Evolutionary conservation across 2,113 vertebrate genomes (phyloP), one percentile per base, ranked within the genome.

Genomic region (Dicerorhinus sumatrensis): DNA sequence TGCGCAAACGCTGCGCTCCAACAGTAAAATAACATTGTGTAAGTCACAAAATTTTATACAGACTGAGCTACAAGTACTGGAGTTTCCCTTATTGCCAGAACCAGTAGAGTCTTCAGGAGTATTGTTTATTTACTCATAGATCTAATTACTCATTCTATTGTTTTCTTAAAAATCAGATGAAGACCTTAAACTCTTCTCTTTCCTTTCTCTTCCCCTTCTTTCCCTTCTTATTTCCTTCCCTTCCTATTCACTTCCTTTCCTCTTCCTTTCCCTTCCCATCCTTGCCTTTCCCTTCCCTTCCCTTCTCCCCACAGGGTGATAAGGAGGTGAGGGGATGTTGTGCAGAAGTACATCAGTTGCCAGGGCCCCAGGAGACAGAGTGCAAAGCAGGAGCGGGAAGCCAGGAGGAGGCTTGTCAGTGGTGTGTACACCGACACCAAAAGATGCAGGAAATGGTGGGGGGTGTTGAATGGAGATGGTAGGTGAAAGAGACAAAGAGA

Each of bases 381-480:
- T 27, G n/a, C 42, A 58, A 54, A 77, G 58, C 20, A n/a, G 4
- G 11, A 72, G 8, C 27, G 9, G 39, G 62, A 39, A 63, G 11
- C 10, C 56, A 21, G 0, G 8, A 70, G 13, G 27, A 83, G 29
- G 48, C 11, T 63, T 11, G 36, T 58, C 27, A 21, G 62, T 10
- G 21, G 27, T 6, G 48, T 25, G 33, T 20, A 2, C n/a, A 2
- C 23, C 11, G 58, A n/a, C 23, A 18, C 56, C 33, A 6, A 77
- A 72, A 42, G 29, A 48, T 69, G 17, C 70, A 65, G 17, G 42
- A 31, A 0, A 0, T 0, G 1, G 76, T 1, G 0, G 2, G 1
- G n/a, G 56, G 17, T 33, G 17, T 33, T 33, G 65, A 21, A 46
- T 11, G 8, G 33, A 73, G 31, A 86, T 16, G 56, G 48, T n/a